Evolutionary conservation across 2,797 vertebrate genomes (phyloP), one percentile per base, ranked within the genome.

Genomic region (Setipinna tenuifilis): DNA sequence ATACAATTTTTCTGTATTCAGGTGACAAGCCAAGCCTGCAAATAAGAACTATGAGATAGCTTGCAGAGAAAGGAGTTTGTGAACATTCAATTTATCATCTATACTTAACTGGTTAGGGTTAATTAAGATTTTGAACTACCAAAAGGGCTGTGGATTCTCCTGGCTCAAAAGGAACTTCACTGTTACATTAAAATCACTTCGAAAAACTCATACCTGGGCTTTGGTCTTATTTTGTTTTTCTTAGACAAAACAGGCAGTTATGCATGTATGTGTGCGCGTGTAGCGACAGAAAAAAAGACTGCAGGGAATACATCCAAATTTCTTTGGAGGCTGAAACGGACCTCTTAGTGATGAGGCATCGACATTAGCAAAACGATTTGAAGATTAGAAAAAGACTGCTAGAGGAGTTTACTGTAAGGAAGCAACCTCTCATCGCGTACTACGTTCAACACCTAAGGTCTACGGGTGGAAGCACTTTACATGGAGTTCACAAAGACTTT

Each of bases 391-490:
- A 35, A 78, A 19, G 58, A 35, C 16, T 19, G 68, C 28, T n/a
- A n/a, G 17, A 78, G 44, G 71, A 78, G 17, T 19, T 78, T 41
- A 41, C 71, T 78, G 6, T 78, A 35, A 19, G 71, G 31, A 41
- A 25, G 35, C 35, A 78, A 41, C 35, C 71, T 35, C 71, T 78
- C 35, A 9, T 35, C 31, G 35, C 31, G 4, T 28, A 35, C 71
- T 78, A 78, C 71, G 50, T 78, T 19, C 71, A 78, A 9, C 71
- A 78, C 71, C 71, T 78, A 35, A 78, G 71, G 71, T 21, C 31
- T 44, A 6, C 0, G 71, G 28, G 35, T 78, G 71, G 71, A 78
- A 78, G 71, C 71, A 78, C 61, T 78, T 44, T 19, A 78, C 71
- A 78, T 41, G 23, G 71, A 44, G 71, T 41, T 41, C 71, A 78